phyloP scores from a whole-genome alignment of 2,888 invertebrate species.

The Amorpha juglandis region DNA sequence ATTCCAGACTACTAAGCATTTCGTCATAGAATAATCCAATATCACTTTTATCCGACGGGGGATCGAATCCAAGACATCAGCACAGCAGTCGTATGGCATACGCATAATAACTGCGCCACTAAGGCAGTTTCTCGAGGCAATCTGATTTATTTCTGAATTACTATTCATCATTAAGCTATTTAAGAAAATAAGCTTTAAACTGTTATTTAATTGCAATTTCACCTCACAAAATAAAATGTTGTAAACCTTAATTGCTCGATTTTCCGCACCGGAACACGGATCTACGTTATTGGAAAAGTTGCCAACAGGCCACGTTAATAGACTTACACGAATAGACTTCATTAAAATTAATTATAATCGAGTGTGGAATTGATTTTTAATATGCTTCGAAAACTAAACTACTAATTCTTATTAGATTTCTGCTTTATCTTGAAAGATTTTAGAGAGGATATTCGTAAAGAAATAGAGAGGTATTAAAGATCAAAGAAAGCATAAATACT shows the following conservation, averaged over 20 bases:
- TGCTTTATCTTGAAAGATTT: too few relatives aligned
- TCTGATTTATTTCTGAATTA: too few relatives aligned
- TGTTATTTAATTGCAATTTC: constrained; percentile 5
- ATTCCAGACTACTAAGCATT: too few relatives aligned
- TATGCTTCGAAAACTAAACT: constrained; percentile 36
- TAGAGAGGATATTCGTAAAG: too few relatives aligned
- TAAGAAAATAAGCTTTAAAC: neutral
- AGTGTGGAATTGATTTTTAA: constrained; percentile 60
- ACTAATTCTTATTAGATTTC: constrained; percentile 38
- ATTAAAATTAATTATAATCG: constrained; percentile 70
- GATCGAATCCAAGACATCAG: too few relatives aligned
- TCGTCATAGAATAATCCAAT: too few relatives aligned
- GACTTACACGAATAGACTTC: constrained; percentile 70
- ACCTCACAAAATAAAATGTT: constrained; percentile 24
- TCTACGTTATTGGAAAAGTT: constrained; percentile 69
- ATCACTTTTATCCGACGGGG: too few relatives aligned
- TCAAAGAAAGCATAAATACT: too few relatives aligned
- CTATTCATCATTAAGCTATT: neutral
- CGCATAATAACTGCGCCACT: too few relatives aligned
- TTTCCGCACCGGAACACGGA: constrained; percentile 36
- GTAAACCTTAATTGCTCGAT: constrained; percentile 31
- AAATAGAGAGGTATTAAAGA: too few relatives aligned
- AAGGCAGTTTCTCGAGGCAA: too few relatives aligned
- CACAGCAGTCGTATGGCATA: too few relatives aligned
- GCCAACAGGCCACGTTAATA: constrained; percentile 60